Evolutionary conservation across 2,888 invertebrate species (phyloP).

Genomic region (Magallana nippona): DNA sequence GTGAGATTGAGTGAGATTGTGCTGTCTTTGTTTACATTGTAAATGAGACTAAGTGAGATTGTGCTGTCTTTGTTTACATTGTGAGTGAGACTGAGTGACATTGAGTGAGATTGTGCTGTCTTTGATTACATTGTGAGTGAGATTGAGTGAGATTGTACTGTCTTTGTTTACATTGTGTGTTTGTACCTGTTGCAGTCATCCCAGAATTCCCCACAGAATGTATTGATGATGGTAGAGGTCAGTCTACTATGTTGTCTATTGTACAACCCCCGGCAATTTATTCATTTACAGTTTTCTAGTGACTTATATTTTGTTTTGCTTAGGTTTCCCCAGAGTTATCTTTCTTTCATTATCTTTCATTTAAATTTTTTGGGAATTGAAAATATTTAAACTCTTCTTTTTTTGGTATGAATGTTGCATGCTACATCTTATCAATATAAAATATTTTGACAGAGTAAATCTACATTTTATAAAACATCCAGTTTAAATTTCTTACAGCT

Average conservation of each 20-base stretch:
- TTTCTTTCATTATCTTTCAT: neutral
- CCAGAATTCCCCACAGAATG: constrained; percentile 27
- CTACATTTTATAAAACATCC: too few species aligned
- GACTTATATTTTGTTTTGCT: neutral
- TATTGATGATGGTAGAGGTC: constrained; percentile 36
- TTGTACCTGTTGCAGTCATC: constrained; percentile 13
- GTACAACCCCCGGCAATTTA: neutral
- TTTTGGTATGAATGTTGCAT: neutral
- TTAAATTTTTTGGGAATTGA: too few species aligned
- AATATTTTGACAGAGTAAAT: too few species aligned
- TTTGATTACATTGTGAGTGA: neutral
- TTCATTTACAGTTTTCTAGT: neutral
- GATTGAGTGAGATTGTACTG: neutral
- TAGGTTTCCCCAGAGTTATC: constrained; percentile 12
- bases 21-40: neutral
- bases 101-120: neutral
- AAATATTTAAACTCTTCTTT: neutral
- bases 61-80: neutral
- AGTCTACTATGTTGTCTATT: neutral
- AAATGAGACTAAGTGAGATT: too few species aligned
- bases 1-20: too few species aligned
- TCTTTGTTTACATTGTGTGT: neutral
- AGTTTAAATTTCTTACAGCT: too few species aligned
- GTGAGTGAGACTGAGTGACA: too few species aligned
- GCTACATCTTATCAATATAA: neutral